Conservation (phyloP, 2,888 invertebrate genomes). For the Chydorus sphaericus region DNA sequence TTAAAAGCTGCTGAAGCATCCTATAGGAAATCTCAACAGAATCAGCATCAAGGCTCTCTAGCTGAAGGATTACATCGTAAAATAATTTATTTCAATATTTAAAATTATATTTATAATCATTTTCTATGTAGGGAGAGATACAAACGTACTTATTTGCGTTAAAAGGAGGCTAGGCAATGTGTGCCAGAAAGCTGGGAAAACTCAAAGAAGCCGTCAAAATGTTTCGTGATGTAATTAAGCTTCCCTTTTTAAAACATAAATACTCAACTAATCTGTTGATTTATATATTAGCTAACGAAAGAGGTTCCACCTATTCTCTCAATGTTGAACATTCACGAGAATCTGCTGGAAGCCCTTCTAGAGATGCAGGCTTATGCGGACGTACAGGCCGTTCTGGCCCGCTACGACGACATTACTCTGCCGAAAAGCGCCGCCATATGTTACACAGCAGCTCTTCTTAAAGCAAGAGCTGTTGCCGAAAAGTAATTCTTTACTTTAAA, state of each 20-base stretch:
- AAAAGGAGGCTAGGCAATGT: conserved; percentile 93
- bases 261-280: conserved; percentile 1
- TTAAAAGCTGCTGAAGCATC: conserved; percentile 68
- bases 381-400: conserved; percentile 80
- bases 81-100: conserved; percentile 12
- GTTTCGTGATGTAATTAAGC: conserved; percentile 61
- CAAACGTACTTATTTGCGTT: conserved; percentile 85
- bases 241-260: background rate
- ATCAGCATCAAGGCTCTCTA: conserved; percentile 56
- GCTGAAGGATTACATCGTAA: conserved; percentile 57
- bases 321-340: conserved; percentile 86
- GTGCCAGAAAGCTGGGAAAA: conserved; percentile 82
- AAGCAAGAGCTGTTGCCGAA: conserved; percentile 78
- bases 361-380: conserved; percentile 96
- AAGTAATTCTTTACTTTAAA: conserved; percentile 44
- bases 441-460: conserved; percentile 85
- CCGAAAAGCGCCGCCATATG: conserved; percentile 90
- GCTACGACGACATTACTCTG: conserved; percentile 83
- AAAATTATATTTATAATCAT: background rate
- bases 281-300: conserved; percentile 54
- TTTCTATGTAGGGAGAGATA: conserved; percentile 51
- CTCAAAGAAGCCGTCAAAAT: conserved; percentile 90
- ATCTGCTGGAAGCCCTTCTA: conserved; percentile 82
- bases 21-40: conserved; percentile 61
- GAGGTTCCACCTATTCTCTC: conserved; percentile 91